phyloP scores from a whole-genome alignment of 2,797 vertebrate genomes.

The Protosalanx chinensis region DNA sequence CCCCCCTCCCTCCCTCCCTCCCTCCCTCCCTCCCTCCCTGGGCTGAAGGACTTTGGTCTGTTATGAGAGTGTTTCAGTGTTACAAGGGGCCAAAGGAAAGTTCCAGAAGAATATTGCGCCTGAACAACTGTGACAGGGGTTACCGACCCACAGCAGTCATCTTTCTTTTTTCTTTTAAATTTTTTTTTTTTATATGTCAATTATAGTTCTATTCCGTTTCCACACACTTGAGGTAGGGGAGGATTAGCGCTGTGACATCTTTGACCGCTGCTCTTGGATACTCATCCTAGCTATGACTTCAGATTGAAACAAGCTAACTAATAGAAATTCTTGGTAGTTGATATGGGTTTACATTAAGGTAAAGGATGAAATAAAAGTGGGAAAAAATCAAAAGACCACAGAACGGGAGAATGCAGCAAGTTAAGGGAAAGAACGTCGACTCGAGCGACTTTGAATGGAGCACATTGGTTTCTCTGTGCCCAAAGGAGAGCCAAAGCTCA shows the following conservation, averaged over 20 bases:
- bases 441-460: conserved; percentile 49
- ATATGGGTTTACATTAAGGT: neutral
- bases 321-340: neutral
- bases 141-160: conserved; percentile 40
- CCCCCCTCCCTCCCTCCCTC: neutral
- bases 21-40: neutral
- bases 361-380: neutral
- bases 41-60: conserved; percentile 49
- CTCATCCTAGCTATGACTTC: neutral
- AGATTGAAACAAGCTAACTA: neutral
- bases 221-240: neutral
- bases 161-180: neutral
- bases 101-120: conserved; percentile 24
- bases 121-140: conserved; percentile 24
- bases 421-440: conserved; percentile 53
- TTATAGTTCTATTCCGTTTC: neutral
- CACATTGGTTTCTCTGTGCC: conserved; percentile 76
- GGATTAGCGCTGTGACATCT: neutral
- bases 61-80: conserved; percentile 11
- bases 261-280: neutral
- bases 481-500: conserved; percentile 67
- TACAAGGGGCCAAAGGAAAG: conserved; percentile 29
- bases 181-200: neutral
- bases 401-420: conserved; percentile 19
- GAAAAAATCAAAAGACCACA: conserved; percentile 6